A percentile compares a stretch with the other conserved stretches of the same genome.
These are phyloP conservation scores for Potamarius usumacintae DNA, from an alignment of 2,113 vertebrate species.

Conservation along the genomic window DNA sequence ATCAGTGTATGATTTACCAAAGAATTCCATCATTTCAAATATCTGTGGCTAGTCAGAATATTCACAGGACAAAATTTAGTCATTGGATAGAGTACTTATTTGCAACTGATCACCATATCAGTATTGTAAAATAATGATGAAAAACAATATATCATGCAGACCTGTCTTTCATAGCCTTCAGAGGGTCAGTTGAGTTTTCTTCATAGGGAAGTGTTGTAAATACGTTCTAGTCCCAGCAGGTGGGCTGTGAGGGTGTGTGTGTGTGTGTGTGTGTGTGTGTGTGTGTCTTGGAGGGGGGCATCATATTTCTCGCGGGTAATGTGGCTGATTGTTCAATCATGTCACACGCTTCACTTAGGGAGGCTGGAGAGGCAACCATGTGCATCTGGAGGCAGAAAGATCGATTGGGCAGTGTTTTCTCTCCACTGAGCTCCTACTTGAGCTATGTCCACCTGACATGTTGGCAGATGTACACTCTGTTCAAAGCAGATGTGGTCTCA, in stretches of 20 bases:
- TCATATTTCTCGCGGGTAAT: conserved; percentile 65
- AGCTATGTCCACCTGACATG: conserved; percentile 55
- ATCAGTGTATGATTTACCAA: neutral
- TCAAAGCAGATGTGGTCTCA: conserved; percentile 48
- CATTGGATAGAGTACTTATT: neutral
- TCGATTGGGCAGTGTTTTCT: conserved; percentile 66
- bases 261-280: conserved; percentile 13
- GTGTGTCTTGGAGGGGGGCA: conserved; percentile 42
- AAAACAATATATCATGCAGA: conserved; percentile 5
- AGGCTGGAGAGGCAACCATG: conserved; percentile 62
- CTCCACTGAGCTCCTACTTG: conserved; percentile 47
- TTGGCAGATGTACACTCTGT: conserved; percentile 37
- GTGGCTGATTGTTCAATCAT: conserved; percentile 70
- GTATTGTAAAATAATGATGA: neutral
- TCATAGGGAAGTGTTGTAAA: conserved; percentile 36
- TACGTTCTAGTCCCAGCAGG: conserved; percentile 24
- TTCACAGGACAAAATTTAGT: neutral
- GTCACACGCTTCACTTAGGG: conserved; percentile 61
- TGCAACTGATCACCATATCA: neutral
- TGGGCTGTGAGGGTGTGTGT: conserved; percentile 20
- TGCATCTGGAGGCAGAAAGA: conserved; percentile 68
- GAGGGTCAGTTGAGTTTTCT: conserved; percentile 7
- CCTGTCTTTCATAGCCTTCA: conserved; percentile 13
- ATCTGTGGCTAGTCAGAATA: neutral
- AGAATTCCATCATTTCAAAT: no score